Evolutionary conservation across 2,797 vertebrate species (phyloP), one percentile per base, ranked within the genome.

Genomic region (Phaenicophaeus curvirostris): DNA sequence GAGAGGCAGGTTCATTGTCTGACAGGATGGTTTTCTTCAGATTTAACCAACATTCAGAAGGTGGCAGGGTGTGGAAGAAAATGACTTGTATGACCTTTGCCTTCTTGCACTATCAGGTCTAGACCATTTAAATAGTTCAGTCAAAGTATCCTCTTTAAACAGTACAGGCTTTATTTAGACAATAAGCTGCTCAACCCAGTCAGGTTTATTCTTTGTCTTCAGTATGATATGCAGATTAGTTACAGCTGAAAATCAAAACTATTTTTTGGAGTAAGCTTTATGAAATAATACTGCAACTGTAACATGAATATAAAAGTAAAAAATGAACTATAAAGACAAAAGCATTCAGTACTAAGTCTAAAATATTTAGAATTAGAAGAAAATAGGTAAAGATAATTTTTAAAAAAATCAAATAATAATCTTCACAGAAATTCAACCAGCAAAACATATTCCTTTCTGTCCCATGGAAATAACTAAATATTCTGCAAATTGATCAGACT

Each of bases 121-220:
- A 58, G 82, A 78, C 21, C 19, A 31, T 62, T 88, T 91, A 96
- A 94, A 79, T 54, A 82, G 77, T 74, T 94, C 53, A 83, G 30
- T 39, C 66, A 69, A 90, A 88, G 67, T 57, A 91, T 59, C 66
- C 87, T 93, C 76, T 93, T 93, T 86, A 93, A 94, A 93, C 39
- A 87, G 82, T 44, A 84, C 62, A 84, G 69, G 41, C 67, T 93
- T 91, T 90, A 94, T 87, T 91, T 88, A 89, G 91, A 79, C 66
- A 73, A 39, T 94, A 96, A 96, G 87, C 89, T 88, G 73, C 85
- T 94, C 79, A 84, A 91, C 66, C 21, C 53, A 90, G 74, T 89
- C 15, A 82, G 46, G 48, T 73, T 81, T 81, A 71, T 89, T 87
- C 81, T 72, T 78, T 90, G 50, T 37, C 44, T 88, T 87, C 85